These are phyloP conservation scores for Pseudolaguvia tuberculata DNA, from an alignment of 2,113 vertebrate species.

Conservation along the genomic window DNA sequence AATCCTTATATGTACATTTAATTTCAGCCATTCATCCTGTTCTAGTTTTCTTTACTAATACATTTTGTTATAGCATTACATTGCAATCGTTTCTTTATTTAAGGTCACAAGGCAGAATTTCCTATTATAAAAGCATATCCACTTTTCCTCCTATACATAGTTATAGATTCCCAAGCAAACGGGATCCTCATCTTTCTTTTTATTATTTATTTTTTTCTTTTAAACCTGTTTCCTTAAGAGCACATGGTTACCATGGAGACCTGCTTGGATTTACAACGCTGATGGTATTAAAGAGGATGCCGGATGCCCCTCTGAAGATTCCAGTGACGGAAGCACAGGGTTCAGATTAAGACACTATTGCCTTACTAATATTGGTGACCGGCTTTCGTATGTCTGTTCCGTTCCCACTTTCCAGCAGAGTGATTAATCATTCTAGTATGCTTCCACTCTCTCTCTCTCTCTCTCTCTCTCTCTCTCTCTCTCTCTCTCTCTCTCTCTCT, in stretches of 20 bases:
- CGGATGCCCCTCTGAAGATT: conserved; percentile 8
- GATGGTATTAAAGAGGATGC: conserved; percentile 37
- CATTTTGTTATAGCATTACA: neutral
- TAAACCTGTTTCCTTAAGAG: conserved; percentile 38
- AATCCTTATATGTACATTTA: neutral
- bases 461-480: neutral
- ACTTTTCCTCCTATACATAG: neutral
- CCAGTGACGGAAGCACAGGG: neutral
- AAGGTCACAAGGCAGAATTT: neutral
- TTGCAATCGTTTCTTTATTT: neutral
- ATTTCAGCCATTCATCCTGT: neutral
- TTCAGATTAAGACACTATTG: conserved; percentile 7
- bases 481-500: neutral
- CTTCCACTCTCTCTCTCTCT: neutral
- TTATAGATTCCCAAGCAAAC: conserved; percentile 12
- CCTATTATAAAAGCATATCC: neutral
- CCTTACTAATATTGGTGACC: conserved; percentile 4
- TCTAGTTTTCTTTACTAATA: neutral
- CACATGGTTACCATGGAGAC: conserved; percentile 56
- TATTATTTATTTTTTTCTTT: conserved; percentile 14
- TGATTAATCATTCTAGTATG: conserved; percentile 2
- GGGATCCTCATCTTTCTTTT: neutral
- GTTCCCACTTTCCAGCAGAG: conserved; percentile 2
- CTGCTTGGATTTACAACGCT: conserved; percentile 33
- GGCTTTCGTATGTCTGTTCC: conserved; percentile 8